Evolutionary conservation across 2,888 invertebrate species (phyloP), one percentile per base, ranked within the genome.

Genomic region (Herminia tarsipennalis): DNA sequence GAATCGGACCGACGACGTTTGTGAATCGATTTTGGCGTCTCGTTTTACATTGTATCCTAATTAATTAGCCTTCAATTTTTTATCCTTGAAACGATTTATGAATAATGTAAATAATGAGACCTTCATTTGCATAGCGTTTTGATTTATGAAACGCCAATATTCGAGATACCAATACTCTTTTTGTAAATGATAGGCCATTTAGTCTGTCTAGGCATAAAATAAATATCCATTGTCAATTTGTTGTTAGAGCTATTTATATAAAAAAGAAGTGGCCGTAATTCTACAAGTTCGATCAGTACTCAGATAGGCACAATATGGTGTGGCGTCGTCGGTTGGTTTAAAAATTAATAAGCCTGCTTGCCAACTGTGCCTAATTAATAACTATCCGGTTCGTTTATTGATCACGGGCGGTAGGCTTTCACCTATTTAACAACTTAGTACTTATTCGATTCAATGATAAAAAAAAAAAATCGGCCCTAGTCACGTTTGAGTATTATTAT

Each of bases 1-100:
- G 77, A 80, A 79, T 80, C 66, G 64, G 61, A 61, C 70, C 59
- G n/a, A n/a, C 58, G 30, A 69, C 51, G 57, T 55, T 65, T 66
- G 51, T 48, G 56, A 69, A 65, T 73, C 62, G 57, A 69, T 74
- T 66, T 58, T 30, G 51, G 53, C 36, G 46, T 60, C 49, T 60
- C 56, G 46, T 41, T 56, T 57, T 54, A 45, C 50, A 55, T 66
- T 62, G 65, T 62, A 66, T 69, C 62, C 50, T 66, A 65, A 69
- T 69, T 62, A 69, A 62, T 69, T 69, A 69, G 66, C 40, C 42
- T 38, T 43, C 28, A 52, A 36, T 33, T 56, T 56, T 45, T 42
- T 56, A 50, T 61, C 43, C 48, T 50, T 42, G 29, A 32, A 29
- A 30, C 27, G 47, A 39, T 40, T 53, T 28, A 64, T 63, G 49